Base-by-base conservation (phyloP, 2,888 invertebrate genomes). In the Poecilus cupreus region DNA sequence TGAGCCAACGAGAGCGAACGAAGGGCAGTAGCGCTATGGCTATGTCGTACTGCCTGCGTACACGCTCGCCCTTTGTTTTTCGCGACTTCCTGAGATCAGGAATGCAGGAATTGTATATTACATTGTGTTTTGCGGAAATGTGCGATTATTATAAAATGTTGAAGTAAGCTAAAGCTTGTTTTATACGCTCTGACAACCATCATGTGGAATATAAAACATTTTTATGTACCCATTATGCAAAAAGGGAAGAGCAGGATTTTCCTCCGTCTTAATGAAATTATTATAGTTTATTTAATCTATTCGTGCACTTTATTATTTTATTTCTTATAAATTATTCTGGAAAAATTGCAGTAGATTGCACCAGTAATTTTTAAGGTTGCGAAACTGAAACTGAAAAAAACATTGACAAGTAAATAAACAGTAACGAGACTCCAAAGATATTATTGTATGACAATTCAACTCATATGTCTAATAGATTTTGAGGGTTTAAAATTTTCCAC, bases 101-200 rank as follows among this genome's bases (percentile, higher is more conserved):
- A 60, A 60, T 60, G 60, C 60, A 60, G 60, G 60, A 60, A 32
- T 26, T 60, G 60, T 60, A 54, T 11, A 13, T 22, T 26, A 26
- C 60, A 60, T 60, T 60, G 60, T 60, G 26, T 24, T 26, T 24
- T 26, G 22, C 60, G 60, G 60, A 60, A 60, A 60, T 60, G 13
- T 60, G 26, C 60, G 60, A 60, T 60, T 60, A 60, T 60, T 60
- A 60, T 60, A 26, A 60, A 26, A 60, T 26, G 60, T 60, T 24
- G 43, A n/a, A n/a, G 60, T 60, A 60, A 60, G 8, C 60, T 60
- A n/a, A 60, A 60, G n/a, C 60, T 22, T 60, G 60, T 60, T 26
- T 60, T 60, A 60, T 60, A 60, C 60, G 60, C 60, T 60, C 60
- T 60, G 60, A 60, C 60, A 60, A 26, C 26, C 60, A 26, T 60